These are phyloP conservation scores for Pseudois nayaur DNA, from an alignment of 2,113 vertebrate species.

Conservation along the genomic window DNA sequence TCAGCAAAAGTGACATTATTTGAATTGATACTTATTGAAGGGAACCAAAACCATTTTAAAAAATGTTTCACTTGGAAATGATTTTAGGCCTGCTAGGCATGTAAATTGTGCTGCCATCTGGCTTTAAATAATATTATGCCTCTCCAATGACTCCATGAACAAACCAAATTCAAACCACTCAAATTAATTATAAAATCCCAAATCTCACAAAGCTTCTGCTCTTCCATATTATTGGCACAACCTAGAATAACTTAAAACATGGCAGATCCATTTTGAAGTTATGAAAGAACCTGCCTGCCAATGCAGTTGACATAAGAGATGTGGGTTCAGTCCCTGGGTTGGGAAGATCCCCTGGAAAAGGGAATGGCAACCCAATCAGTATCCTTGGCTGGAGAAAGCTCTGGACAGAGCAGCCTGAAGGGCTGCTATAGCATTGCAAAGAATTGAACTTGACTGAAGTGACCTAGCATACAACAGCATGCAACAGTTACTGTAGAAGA, in stretches of 20 bases:
- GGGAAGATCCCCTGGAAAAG: neutral
- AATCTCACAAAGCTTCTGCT: neutral
- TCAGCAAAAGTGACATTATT: neutral
- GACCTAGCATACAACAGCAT: neutral
- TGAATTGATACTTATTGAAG: neutral
- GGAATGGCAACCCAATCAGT: neutral
- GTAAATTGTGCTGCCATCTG: slow-evolving; percentile 59
- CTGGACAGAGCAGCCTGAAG: neutral
- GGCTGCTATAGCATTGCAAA: neutral
- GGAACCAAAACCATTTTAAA: neutral
- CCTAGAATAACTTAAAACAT: neutral
- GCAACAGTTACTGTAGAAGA: neutral
- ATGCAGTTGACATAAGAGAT: neutral
- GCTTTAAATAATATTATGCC: slow-evolving; percentile 55
- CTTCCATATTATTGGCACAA: neutral
- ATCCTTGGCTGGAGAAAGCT: neutral
- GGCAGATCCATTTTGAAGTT: neutral
- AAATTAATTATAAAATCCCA: slow-evolving; percentile 23
- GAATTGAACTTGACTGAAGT: neutral
- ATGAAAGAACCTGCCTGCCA: neutral
- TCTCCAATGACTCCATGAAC: slow-evolving; percentile 43
- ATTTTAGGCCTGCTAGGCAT: slow-evolving; percentile 38
- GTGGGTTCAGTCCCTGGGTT: neutral
- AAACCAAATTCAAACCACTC: slow-evolving; percentile 22
- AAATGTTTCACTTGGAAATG: neutral